Conservation (phyloP, 2,888 invertebrate species). For the Exephanes ischioxanthus region DNA sequence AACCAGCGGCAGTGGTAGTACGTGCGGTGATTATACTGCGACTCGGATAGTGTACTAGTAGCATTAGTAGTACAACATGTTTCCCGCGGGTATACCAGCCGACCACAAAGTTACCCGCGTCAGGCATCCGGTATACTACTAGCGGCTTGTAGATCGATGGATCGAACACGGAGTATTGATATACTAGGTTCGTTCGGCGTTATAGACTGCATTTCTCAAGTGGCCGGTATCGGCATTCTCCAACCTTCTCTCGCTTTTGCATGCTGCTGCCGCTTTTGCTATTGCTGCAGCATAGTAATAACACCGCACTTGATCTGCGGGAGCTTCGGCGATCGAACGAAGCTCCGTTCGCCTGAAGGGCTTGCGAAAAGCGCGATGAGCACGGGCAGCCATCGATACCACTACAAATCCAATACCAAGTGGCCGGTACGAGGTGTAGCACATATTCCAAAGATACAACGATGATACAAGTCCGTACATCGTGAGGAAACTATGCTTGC, state of each 20-base stretch:
- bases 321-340: slow-evolving; percentile 28
- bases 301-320: slow-evolving; percentile 13
- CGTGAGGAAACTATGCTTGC: slow-evolving; percentile 17
- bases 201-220: slow-evolving; percentile 2
- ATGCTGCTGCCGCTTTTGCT: slow-evolving; percentile 8
- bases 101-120: slow-evolving; percentile 24
- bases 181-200: neutral
- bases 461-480: slow-evolving; percentile 30
- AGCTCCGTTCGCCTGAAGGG: neutral
- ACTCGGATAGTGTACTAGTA: neutral
- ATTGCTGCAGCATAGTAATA: neutral
- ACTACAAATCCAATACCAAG: slow-evolving; percentile 6
- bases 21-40: neutral
- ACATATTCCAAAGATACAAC: slow-evolving; percentile 15
- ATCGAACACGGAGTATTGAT: slow-evolving; percentile 26
- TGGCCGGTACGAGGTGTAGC: neutral
- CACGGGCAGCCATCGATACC: slow-evolving; percentile 26
- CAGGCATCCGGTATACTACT: slow-evolving; percentile 16
- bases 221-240: slow-evolving; percentile 18
- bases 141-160: slow-evolving; percentile 20
- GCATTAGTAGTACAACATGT: neutral
- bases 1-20: slow-evolving; percentile 14
- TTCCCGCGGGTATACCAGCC: neutral
- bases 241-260: slow-evolving; percentile 23
- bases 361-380: slow-evolving; percentile 18